A percentile compares a stretch with the other conserved stretches of the same genome.
phyloP scores from a whole-genome alignment of 92 coral and sea anemone genomes.

The Desmophyllum pertusum region DNA sequence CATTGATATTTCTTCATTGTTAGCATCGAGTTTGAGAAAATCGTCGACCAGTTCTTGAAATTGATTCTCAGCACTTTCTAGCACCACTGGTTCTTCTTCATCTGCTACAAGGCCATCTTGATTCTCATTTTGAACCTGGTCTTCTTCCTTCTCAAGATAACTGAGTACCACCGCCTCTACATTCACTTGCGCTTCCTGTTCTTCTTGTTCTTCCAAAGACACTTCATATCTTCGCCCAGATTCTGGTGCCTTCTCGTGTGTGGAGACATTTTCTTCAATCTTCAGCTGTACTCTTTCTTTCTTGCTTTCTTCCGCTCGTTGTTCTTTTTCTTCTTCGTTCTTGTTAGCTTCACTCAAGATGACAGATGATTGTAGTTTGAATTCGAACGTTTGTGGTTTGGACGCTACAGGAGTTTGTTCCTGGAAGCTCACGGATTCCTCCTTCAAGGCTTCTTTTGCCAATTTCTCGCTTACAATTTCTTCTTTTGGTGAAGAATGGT shows the following conservation, averaged over 20 bases:
- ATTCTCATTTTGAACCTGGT: not conserved
- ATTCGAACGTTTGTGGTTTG: not conserved
- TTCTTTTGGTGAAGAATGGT: conserved; percentile 1
- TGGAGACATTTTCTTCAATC: not conserved
- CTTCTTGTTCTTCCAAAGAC: conserved; percentile 4
- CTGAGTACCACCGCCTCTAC: conserved; percentile 4
- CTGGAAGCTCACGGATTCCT: not conserved
- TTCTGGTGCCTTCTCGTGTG: not conserved
- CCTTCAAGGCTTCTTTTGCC: not conserved
- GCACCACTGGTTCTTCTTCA: not conserved
- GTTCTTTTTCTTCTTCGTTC: not conserved
- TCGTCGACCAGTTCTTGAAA: conserved; percentile 8
- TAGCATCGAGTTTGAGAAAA: conserved; percentile 12
- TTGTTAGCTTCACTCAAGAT: not conserved
- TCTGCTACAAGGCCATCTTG: not conserved
- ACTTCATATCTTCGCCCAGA: not conserved
- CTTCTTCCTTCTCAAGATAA: conserved; percentile 12
- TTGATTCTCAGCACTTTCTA: not conserved
- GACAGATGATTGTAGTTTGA: not conserved
- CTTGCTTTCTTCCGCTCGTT: not conserved
- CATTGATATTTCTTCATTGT: not conserved
- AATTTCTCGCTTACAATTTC: not conserved
- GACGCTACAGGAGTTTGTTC: not conserved
- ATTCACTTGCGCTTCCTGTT: not conserved
- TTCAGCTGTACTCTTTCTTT: not conserved